Base-by-base conservation (phyloP, 2,888 invertebrate species). In the Antitype chi region DNA sequence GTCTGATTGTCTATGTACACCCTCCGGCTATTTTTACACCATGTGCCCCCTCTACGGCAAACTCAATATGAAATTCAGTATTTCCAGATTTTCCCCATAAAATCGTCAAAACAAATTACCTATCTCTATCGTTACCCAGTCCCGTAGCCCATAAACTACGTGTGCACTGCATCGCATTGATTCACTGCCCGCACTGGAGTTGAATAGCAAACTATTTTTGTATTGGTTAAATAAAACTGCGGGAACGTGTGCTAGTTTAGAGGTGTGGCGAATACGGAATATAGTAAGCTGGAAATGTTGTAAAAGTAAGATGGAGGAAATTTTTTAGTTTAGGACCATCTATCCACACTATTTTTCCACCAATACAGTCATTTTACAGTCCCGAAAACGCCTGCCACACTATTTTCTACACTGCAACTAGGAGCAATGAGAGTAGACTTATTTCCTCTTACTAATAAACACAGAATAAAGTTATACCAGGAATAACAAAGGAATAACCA, bases 161-260 rank as follows among this genome's bases (percentile, higher is more conserved):
- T 25, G 68, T 66, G 82, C 81, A 74, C 86, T 86, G 89, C 82
- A 86, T 82, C 68, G 82, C 88, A 82, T 78, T 89, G 89, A 88
- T 89, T 87, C 79, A 89, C 77, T 80, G 76, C 79, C 76, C 68
- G 78, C 62, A 69, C 81, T 17, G 68, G 72, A 71, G 77, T 66
- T 77, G 87, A 88, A 88, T 88, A 87, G 67, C 76, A 87, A 78
- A 87, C 78, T 81, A 87, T 88, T 88, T 87, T 85, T 88, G 80
- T 88, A 81, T 83, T 80, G 80, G 86, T 76, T 78, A 80, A 84
- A 84, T 78, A 86, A 88, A 87, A 86, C 60, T 66, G 47, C 15
- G 57, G 32, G 23, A 81, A 76, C 83, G 74, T 85, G 85, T 85
- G 82, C 79, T 76, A 63, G 66, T 74, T 84, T 76, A 78, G 13